Base-by-base conservation (phyloP, 2,888 invertebrate genomes). In the Drosophila gaucha region DNA sequence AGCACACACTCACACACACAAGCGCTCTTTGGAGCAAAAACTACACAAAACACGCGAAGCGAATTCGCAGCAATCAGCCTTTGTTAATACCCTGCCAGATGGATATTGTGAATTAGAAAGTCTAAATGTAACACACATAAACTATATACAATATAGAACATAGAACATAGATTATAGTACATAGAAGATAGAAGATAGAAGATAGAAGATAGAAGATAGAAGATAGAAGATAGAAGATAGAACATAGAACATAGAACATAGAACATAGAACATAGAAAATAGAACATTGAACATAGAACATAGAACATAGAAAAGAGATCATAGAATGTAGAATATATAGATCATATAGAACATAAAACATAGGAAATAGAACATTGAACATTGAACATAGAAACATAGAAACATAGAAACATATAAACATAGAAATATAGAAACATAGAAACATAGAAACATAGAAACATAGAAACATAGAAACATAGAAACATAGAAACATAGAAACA, bases 11-110 rank as follows among this genome's bases (percentile, higher is more conserved):
- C 14, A 56, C 16, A 28, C 33, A 41, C 18, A 55, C 30, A 39
- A 24, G 9, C 8, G 1, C n/a, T 16, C 4, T 55, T 38, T 51
- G 30, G 1, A 52, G 63, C 38, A 20, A 51, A 66, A 69, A 77
- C 59, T 69, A 64, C 67, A 73, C 67, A 83, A 66, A 64, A 44
- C 62, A 56, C 50, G 63, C 44, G 56, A 58, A 64, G 63, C 74
- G 74, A 80, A 86, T 80, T 84, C 80, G 71, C 65, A 46, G 80
- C 78, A 86, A 86, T 86, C 86, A 76, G 59, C 68, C n/a, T 28
- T 30, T 14, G 10, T 28, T 20, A 14, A 30, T 38, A 14, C 28
- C 14, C 38, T 51, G 10, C 10, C 10, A 10, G 10, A 9, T 12
- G 33, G 31, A 9, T 8, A 18, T 3, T 4, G 6, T 44, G 28